These are phyloP conservation scores for Exephanes ischioxanthus DNA, from an alignment of 2,888 invertebrate species.

Conservation along the genomic window DNA sequence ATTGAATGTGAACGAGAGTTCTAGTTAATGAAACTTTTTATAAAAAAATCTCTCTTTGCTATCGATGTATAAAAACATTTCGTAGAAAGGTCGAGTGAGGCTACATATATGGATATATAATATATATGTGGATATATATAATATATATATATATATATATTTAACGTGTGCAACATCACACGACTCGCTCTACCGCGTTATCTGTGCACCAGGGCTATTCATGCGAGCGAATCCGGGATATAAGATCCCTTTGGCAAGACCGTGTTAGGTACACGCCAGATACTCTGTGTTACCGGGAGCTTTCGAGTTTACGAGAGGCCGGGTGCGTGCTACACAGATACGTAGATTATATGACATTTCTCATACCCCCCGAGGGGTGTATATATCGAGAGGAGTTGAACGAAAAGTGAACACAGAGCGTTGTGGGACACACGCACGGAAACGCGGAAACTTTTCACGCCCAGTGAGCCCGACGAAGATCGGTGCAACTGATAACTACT, in stretches of 20 bases:
- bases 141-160: not conserved
- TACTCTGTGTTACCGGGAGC: constrained; percentile 61
- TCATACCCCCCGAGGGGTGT: constrained; percentile 29
- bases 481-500: not conserved
- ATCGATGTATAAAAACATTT: not conserved
- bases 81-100: not conserved
- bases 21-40: not conserved
- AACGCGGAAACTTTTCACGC: not conserved
- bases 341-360: constrained; percentile 33
- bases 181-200: constrained; percentile 60
- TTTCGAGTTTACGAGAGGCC: constrained; percentile 62
- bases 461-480: not conserved
- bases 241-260: constrained; percentile 57
- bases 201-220: constrained; percentile 58
- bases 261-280: constrained; percentile 48
- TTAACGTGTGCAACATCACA: constrained; percentile 35
- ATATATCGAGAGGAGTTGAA: constrained; percentile 29
- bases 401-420: not conserved
- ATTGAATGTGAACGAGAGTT: not conserved
- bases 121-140: not conserved
- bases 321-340: constrained; percentile 24
- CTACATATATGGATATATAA: not conserved
- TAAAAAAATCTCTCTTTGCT: not conserved
- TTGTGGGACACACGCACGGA: not conserved
- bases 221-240: constrained; percentile 55